Evolutionary conservation across 2,113 vertebrate genomes (phyloP), one percentile per base, ranked within the genome.

Genomic region (Sylvietta virens): DNA sequence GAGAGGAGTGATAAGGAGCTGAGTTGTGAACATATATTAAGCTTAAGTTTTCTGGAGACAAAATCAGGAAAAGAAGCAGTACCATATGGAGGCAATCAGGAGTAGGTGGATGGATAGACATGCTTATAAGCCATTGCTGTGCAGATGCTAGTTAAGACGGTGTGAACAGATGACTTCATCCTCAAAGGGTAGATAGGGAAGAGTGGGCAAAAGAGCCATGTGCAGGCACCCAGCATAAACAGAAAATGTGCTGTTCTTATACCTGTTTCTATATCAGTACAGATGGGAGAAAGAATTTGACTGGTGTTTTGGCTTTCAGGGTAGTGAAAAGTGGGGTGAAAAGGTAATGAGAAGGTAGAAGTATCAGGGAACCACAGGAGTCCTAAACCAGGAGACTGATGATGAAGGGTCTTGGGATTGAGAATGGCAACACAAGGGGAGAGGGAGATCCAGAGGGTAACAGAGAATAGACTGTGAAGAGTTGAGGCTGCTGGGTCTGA

Each of bases 1-100:
- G 88, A 90, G 66, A 93, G 79, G 94, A 94, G 85, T 70, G 92
- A 70, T 94, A 56, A 86, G 94, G 90, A 91, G 61, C 94, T 47
- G 76, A 94, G 94, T 91, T 97, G 95, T 95, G 94, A 85, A 91
- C 64, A 77, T 89, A 94, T 82, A 97, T 73, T 85, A 96, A 94
- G 86, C 96, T 96, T 95, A 97, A 97, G 87, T 97, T 94, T 96
- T 94, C 93, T 96, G 93, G 86, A 98, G 98, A 98, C 98, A 98
- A 96, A 95, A 94, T 90, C 89, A 96, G 97, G 98, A 98, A 95
- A 98, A 97, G 95, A 76, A 96, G 97, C 94, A 93, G 96, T 97
- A 97, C 98, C 98, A 98, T 96, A 97, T 96, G 93, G 95, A 97
- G 92, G 90, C 88, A 96, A 71, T 83, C 71, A 60, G 79, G 93